Evolutionary conservation across 1,140 invertebrate genomes (phyloP).

Genomic region (Coelopa frigida): DNA sequence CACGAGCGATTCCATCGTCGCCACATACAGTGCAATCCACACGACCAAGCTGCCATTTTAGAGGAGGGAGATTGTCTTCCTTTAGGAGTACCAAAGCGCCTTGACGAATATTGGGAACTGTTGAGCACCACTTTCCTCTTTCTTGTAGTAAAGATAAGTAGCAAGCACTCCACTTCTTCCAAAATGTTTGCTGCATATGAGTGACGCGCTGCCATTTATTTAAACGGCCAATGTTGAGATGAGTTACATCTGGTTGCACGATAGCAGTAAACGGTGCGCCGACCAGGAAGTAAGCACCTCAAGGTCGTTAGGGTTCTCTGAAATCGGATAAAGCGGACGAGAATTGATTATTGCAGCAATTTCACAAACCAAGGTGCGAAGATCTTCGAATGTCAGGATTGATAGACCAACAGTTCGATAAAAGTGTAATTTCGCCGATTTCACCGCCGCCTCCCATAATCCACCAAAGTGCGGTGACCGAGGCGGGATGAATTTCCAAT

Average conservation of each 20-base stretch:
- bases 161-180: slow-evolving; percentile 3
- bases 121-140: slow-evolving; percentile 1
- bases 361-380: slow-evolving; percentile 21
- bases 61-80: slow-evolving; percentile 8
- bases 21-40: background rate
- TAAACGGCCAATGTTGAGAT: slow-evolving; percentile 8
- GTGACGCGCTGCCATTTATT: slow-evolving; percentile 4
- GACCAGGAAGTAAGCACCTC: slow-evolving; percentile 9
- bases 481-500: too few species aligned
- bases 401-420: background rate
- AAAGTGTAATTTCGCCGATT: slow-evolving; percentile 12
- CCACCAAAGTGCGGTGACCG: too few species aligned
- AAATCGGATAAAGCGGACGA: slow-evolving; percentile 8
- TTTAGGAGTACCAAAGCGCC: slow-evolving; percentile 5
- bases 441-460: slow-evolving; percentile 8
- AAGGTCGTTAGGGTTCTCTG: slow-evolving; percentile 6
- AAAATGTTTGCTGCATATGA: slow-evolving; percentile 10
- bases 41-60: slow-evolving; percentile 7
- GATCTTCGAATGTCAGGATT: slow-evolving; percentile 6
- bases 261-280: slow-evolving; percentile 22
- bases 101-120: background rate
- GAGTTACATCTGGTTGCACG: slow-evolving; percentile 22
- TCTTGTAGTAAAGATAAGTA: slow-evolving; percentile 9
- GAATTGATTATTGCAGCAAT: slow-evolving; percentile 10
- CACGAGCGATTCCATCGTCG: slow-evolving; percentile 4